Conservation (phyloP, 2,113 vertebrate genomes). For the Gracilinanus agilis region DNA sequence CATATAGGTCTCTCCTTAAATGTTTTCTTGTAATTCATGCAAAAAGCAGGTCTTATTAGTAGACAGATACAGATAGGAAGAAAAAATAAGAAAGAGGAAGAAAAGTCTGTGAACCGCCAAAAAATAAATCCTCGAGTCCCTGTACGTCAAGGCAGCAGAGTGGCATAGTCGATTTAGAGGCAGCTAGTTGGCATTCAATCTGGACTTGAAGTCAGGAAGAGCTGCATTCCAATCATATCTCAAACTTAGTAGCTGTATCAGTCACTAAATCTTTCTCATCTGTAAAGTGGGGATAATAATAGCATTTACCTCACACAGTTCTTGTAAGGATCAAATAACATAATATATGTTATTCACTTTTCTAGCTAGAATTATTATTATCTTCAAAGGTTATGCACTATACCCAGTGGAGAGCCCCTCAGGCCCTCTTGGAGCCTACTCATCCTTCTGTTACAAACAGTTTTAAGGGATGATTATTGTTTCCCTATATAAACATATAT, state of each 20-base stretch:
- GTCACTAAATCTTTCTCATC: background rate
- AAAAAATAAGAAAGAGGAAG: background rate
- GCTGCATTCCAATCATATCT: background rate
- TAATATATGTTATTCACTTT: background rate
- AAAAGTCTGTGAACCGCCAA: background rate
- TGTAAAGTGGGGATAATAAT: background rate
- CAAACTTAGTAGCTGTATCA: background rate
- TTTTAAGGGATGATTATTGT: background rate
- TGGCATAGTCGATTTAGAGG: background rate
- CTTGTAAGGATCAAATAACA: background rate
- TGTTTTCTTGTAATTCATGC: background rate
- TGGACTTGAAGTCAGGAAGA: background rate
- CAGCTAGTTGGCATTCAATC: background rate
- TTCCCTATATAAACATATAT: background rate
- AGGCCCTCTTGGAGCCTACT: background rate
- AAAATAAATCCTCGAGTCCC: background rate
- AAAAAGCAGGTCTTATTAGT: background rate
- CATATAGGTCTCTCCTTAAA: background rate
- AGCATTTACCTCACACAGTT: background rate
- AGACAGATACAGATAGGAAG: background rate
- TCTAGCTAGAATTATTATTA: background rate
- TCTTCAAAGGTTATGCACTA: background rate
- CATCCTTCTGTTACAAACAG: background rate
- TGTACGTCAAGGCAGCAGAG: background rate
- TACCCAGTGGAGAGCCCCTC: background rate